Base-by-base conservation (phyloP, 2,888 invertebrate species). In the Melanargia galathea region DNA sequence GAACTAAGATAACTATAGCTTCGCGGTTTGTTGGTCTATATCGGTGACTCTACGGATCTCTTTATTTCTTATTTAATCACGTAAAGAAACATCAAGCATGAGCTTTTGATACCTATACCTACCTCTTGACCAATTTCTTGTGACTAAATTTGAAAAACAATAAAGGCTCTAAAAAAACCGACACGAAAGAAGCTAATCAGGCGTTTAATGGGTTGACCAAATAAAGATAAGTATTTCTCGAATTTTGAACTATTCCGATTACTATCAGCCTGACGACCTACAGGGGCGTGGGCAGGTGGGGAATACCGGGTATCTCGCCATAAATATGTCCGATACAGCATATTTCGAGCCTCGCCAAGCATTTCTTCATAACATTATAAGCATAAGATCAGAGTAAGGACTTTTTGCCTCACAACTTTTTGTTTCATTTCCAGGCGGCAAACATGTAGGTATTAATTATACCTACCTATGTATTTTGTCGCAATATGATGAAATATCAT, bases 211-310 rank as follows among this genome's bases (percentile, higher is more conserved):
- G 52, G 56, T 35, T 56, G 45, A 63, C 56, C 60, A 57, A 63
- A 66, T 63, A 63, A 30, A 60, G 58, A 57, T 60, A 67, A 65
- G 46, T 48, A 60, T 65, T 35, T 59, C 40, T 61, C 48, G 38
- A 45, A 69, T 69, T 60, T 62, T 55, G 40, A 66, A 48, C 54
- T 52, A 57, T 62, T 64, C 43, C 30, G 60, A 64, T 68, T 11
- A 49, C 60, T 54, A 68, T 68, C 62, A 22, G 22, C 26, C 30
- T 11, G 13, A 18, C 75, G 76, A 81, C 79, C 81, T 80, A 75
- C 81, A 76, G 76, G 74, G 75, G 66, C 63, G 80, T 33, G 43
- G 71, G 81, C 87, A 87, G 86, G 84, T 87, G 87, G 74, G 70
- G 70, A 68, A 71, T 71, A 70, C 70, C 69, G 62, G 63, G 60